Conservation (phyloP, 1,140 invertebrate species). For the Calephelis virginiensis region DNA sequence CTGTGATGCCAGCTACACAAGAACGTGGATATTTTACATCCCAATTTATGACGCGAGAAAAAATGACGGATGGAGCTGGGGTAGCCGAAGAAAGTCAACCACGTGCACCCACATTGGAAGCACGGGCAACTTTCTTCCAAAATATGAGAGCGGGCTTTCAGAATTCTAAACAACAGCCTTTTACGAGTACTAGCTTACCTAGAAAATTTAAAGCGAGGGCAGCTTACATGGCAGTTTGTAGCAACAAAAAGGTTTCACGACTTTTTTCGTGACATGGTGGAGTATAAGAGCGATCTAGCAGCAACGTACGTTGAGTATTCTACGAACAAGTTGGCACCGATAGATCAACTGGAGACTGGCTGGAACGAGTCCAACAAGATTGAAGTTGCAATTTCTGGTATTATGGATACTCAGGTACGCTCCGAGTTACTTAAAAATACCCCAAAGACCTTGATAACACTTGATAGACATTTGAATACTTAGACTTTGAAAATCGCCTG, state of each 20-base stretch:
- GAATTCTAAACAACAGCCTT: too few relatives aligned
- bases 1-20: constrained; percentile 19
- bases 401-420: not conserved
- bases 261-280: not conserved
- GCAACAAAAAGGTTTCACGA: not conserved
- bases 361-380: not conserved
- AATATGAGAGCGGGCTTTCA: too few relatives aligned
- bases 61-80: too few relatives aligned
- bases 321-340: not conserved
- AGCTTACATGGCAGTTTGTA: too few relatives aligned
- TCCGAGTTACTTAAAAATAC: constrained; percentile 3
- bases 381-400: not conserved
- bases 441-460: not conserved
- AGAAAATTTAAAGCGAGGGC: too few relatives aligned
- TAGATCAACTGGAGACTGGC: not conserved
- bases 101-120: too few relatives aligned
- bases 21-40: not conserved
- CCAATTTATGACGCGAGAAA: too few relatives aligned
- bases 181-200: too few relatives aligned
- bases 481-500: not conserved
- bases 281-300: not conserved
- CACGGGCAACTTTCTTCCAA: too few relatives aligned
- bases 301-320: not conserved
- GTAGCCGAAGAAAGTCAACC: too few relatives aligned
- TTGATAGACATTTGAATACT: not conserved